phyloP scores from a whole-genome alignment of 2,888 invertebrate species.

The Thecocarcelia acutangulata region DNA sequence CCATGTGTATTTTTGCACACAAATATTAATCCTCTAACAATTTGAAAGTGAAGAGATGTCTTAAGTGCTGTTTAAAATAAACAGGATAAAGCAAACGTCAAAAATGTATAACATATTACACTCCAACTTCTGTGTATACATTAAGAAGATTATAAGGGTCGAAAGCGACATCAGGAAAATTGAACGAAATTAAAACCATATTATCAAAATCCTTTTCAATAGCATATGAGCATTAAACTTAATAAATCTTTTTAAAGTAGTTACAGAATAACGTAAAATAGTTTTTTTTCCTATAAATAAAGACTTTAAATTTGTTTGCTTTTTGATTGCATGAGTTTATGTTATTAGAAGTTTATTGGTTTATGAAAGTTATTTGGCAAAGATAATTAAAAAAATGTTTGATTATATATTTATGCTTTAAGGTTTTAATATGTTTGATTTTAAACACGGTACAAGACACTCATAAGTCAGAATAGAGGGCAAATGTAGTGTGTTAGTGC shows the following conservation, averaged over 20 bases:
- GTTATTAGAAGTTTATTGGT: too few relatives aligned
- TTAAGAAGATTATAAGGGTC: slow-evolving; percentile 9
- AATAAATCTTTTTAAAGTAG: neutral
- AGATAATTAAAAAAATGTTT: too few relatives aligned
- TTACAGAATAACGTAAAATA: neutral
- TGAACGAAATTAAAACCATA: neutral
- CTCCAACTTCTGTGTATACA: neutral
- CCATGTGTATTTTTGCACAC: too few relatives aligned
- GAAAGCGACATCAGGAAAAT: neutral
- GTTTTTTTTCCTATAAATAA: too few relatives aligned
- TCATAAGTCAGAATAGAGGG: too few relatives aligned
- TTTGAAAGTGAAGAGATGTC: slow-evolving; percentile 38
- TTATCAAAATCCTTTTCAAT: slow-evolving; percentile 1
- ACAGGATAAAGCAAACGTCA: slow-evolving; percentile 24
- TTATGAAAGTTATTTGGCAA: too few relatives aligned
- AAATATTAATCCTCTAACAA: slow-evolving; percentile 55
- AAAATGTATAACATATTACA: slow-evolving; percentile 6
- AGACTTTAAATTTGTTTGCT: too few relatives aligned
- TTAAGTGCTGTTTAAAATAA: slow-evolving; percentile 19
- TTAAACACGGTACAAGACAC: too few relatives aligned
- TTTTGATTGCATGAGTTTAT: too few relatives aligned
- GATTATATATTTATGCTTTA: too few relatives aligned
- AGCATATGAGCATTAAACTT: neutral
- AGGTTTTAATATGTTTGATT: too few relatives aligned
- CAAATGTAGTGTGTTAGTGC: too few relatives aligned